These are phyloP conservation scores for Amyelois transitella DNA, from an alignment of 1,140 invertebrate genomes.

Conservation along the genomic window DNA sequence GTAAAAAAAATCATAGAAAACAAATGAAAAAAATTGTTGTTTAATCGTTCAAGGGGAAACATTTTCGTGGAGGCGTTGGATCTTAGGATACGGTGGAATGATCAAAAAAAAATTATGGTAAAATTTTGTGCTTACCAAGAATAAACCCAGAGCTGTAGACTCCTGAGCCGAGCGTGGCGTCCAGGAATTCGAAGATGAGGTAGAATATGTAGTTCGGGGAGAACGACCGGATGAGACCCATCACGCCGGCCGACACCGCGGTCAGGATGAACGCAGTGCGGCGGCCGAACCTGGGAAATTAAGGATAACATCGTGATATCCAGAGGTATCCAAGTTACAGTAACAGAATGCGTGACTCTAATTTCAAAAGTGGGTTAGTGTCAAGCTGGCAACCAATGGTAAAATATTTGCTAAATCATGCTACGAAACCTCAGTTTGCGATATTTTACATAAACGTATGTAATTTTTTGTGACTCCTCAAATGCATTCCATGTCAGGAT, in stretches of 20 bases:
- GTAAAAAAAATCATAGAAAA: too few species aligned
- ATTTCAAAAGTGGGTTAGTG: neutral
- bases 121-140: slow-evolving; percentile 49
- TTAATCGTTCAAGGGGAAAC: too few species aligned
- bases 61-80: too few species aligned
- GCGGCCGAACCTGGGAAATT: slow-evolving; percentile 76
- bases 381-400: too few species aligned
- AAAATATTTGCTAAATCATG: too few species aligned
- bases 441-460: too few species aligned
- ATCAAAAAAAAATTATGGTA: too few species aligned
- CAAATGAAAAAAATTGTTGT: too few species aligned
- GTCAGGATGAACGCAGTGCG: slow-evolving; percentile 77
- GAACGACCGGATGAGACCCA: slow-evolving; percentile 79
- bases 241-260: slow-evolving; percentile 72
- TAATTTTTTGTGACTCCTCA: too few species aligned
- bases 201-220: slow-evolving; percentile 79
- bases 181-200: slow-evolving; percentile 78
- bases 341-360: neutral
- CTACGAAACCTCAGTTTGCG: too few species aligned
- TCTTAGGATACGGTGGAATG: too few species aligned
- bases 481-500: too few species aligned
- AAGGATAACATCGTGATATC: neutral
- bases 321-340: neutral
- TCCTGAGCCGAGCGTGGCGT: slow-evolving; percentile 71
- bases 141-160: slow-evolving; percentile 66